phyloP scores from a whole-genome alignment of 2,113 vertebrate genomes.

The Origma solitaria region DNA sequence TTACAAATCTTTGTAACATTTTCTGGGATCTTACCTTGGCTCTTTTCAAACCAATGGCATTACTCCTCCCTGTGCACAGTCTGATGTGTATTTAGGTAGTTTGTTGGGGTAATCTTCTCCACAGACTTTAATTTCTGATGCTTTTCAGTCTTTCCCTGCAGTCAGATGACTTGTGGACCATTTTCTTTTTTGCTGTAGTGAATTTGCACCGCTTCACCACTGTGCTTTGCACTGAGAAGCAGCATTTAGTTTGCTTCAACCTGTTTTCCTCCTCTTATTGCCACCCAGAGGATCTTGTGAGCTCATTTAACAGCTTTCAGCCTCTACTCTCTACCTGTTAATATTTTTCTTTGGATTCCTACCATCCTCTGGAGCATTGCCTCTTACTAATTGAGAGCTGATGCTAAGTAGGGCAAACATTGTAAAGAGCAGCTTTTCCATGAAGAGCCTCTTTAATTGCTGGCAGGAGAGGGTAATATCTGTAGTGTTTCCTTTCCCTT shows the following conservation, averaged over 20 bases:
- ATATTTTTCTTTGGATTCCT: constrained; percentile 41
- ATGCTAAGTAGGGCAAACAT: constrained; percentile 46
- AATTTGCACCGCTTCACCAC: not conserved
- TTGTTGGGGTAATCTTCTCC: not conserved
- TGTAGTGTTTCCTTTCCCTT: not conserved
- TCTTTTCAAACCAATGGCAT: not conserved
- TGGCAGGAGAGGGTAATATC: not conserved
- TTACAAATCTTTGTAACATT: not conserved
- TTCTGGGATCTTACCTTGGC: not conserved
- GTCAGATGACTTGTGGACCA: not conserved
- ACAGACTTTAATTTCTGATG: not conserved
- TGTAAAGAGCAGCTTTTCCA: constrained; percentile 30
- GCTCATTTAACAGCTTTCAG: not conserved
- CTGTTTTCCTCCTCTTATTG: not conserved
- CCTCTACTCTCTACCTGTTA: constrained; percentile 28
- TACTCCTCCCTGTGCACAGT: not conserved
- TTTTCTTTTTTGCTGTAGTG: not conserved
- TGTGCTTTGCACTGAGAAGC: not conserved
- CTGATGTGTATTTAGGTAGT: not conserved
- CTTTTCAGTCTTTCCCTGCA: not conserved
- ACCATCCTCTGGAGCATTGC: constrained; percentile 27
- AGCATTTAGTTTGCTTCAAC: not conserved
- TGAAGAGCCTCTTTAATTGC: constrained; percentile 31
- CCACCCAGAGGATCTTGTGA: not conserved
- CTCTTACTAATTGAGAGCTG: constrained; percentile 30